Evolutionary conservation across 2,113 vertebrate species (phyloP).

Genomic region (Mastomys natalensis): DNA sequence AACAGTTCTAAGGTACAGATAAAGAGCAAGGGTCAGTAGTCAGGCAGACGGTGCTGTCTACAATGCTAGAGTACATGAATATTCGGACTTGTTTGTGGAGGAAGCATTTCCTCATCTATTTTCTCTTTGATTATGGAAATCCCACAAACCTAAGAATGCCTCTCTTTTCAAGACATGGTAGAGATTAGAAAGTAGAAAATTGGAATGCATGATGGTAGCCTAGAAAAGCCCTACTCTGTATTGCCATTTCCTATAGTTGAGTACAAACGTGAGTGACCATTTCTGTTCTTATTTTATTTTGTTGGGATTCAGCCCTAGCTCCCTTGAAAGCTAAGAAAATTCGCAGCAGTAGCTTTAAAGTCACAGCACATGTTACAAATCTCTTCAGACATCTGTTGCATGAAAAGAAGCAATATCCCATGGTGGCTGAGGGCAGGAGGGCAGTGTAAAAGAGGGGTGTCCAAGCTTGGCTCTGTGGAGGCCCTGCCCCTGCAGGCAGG

Average conservation of each 20-base stretch:
- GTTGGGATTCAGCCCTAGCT: background rate
- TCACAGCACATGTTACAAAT: background rate
- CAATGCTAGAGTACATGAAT: background rate
- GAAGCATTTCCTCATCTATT: background rate
- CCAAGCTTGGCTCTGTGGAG: background rate
- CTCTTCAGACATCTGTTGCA: constrained; percentile 46
- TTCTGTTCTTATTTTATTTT: constrained; percentile 12
- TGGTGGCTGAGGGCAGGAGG: constrained; percentile 47
- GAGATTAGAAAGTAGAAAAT: background rate
- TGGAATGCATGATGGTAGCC: background rate
- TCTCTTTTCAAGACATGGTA: background rate
- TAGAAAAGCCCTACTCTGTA: constrained; percentile 1
- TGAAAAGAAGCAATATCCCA: constrained; percentile 51
- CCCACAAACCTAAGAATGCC: background rate
- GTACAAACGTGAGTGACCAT: background rate
- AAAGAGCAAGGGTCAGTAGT: background rate
- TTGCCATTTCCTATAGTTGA: constrained; percentile 21
- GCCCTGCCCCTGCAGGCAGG: background rate
- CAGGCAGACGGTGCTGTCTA: background rate
- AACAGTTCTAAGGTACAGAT: background rate
- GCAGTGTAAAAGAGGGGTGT: constrained; percentile 32
- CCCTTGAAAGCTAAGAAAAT: constrained; percentile 22
- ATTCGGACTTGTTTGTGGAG: background rate
- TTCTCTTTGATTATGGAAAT: background rate
- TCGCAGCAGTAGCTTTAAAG: background rate